Conservation (phyloP, 2,888 invertebrate genomes). For the Dendrolimus pini region DNA sequence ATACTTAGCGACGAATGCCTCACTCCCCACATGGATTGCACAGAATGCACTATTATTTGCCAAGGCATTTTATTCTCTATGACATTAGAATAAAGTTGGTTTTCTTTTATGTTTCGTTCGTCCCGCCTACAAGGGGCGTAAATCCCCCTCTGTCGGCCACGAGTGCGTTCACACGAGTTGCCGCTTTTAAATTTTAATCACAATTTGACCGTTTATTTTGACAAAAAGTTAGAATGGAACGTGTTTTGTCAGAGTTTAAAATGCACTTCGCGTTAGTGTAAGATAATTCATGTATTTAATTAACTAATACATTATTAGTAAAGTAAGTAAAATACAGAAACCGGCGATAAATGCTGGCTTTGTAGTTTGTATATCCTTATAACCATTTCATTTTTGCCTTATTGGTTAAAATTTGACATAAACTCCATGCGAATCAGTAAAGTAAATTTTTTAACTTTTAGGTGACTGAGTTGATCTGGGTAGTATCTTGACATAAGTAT, state of each 20-base stretch:
- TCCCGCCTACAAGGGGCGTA: conserved; percentile 72
- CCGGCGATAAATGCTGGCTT: no score
- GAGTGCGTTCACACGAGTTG: conserved; percentile 61
- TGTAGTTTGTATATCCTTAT: no score
- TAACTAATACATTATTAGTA: no score
- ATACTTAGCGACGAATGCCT: conserved; percentile 63
- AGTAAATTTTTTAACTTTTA: no score
- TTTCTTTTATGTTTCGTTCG: conserved; percentile 25
- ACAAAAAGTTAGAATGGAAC: conserved; percentile 45
- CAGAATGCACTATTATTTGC: conserved; percentile 40
- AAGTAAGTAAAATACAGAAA: no score
- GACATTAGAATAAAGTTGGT: conserved; percentile 16
- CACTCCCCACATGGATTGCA: conserved; percentile 56
- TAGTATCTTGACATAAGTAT: no score
- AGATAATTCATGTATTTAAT: not conserved
- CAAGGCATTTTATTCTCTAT: conserved; percentile 21
- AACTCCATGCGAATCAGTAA: no score
- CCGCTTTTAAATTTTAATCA: conserved; percentile 73
- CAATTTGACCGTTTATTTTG: conserved; percentile 59
- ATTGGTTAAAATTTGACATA: no score
- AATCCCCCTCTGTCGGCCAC: conserved; percentile 52
- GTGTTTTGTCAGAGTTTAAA: not conserved
- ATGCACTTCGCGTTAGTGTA: not conserved
- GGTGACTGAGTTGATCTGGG: no score
- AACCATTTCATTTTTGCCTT: no score